Evolutionary conservation across 2,113 vertebrate species (phyloP).

Genomic region (Aspidoscelis tigris): DNA sequence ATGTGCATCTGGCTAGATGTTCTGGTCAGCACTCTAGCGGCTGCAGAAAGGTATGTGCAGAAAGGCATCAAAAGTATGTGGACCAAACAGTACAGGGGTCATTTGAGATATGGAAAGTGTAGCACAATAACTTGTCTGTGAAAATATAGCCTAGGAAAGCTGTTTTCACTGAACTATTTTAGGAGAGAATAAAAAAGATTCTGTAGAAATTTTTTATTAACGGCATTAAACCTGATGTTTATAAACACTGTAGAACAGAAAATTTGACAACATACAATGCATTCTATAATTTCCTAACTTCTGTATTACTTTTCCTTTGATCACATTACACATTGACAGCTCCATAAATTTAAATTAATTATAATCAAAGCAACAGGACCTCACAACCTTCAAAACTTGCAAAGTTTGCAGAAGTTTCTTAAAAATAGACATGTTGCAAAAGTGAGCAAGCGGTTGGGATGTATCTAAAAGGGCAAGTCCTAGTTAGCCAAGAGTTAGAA

Average conservation of each 20-base stretch:
- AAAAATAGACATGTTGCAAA: neutral
- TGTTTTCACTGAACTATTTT: constrained; percentile 1
- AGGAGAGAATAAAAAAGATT: neutral
- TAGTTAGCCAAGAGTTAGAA: too few species aligned
- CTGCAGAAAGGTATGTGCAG: too few species aligned
- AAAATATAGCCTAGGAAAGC: neutral
- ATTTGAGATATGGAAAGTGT: too few species aligned
- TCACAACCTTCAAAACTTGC: neutral
- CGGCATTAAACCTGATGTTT: neutral
- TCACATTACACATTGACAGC: neutral
- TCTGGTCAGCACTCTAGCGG: too few species aligned
- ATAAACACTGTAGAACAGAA: constrained; percentile 4
- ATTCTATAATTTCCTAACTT: neutral
- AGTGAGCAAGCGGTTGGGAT: neutral
- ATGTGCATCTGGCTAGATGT: too few species aligned
- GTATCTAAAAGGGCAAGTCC: too few species aligned
- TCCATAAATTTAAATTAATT: neutral
- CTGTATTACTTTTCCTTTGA: neutral
- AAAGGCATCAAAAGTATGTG: too few species aligned
- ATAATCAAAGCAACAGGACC: neutral
- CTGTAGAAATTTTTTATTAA: neutral
- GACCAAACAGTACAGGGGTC: too few species aligned
- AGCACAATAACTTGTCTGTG: too few species aligned
- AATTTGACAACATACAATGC: neutral
- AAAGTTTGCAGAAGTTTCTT: neutral